Conservation (phyloP, 2,888 invertebrate species). For the Chrysopilus asiliformis region DNA sequence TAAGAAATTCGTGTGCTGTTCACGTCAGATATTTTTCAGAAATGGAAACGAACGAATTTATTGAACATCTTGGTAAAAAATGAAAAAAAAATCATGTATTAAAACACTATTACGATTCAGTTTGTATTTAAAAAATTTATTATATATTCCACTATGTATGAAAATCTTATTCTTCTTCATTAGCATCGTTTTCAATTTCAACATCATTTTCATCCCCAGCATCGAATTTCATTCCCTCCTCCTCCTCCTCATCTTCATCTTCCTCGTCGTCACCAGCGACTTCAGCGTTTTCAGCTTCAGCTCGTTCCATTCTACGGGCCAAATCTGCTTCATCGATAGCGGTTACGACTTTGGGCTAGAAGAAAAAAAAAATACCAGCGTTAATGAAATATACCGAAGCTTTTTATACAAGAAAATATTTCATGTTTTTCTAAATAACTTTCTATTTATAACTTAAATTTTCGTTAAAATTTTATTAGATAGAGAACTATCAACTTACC, state of each 20-base stretch:
- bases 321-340: conserved; percentile 96
- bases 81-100: no score
- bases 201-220: conserved; percentile 24
- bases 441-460: no score
- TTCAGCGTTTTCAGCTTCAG: conserved; percentile 89
- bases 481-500: conserved; percentile 43
- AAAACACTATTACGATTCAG: no score
- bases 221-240: conserved; percentile 37
- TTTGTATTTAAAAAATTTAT: no score
- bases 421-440: no score
- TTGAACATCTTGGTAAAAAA: no score
- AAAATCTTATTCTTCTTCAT: conserved; percentile 5
- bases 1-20: no score
- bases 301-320: conserved; percentile 82
- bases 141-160: no score
- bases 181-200: conserved; percentile 2
- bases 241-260: conserved; percentile 48
- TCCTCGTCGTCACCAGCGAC: conserved; percentile 82
- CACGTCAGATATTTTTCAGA: no score
- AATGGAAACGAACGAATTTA: no score
- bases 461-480: no score
- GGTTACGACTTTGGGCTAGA: conserved; percentile 91
- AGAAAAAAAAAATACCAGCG: conserved; percentile 14
- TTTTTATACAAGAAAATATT: conserved; percentile 3
- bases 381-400: conserved; percentile 4